Percentiles rank a stretch among this genome's conserved stretches.
Evolutionary conservation across 2,888 invertebrate genomes (phyloP).

Genomic region (Mythimna albipuncta): DNA sequence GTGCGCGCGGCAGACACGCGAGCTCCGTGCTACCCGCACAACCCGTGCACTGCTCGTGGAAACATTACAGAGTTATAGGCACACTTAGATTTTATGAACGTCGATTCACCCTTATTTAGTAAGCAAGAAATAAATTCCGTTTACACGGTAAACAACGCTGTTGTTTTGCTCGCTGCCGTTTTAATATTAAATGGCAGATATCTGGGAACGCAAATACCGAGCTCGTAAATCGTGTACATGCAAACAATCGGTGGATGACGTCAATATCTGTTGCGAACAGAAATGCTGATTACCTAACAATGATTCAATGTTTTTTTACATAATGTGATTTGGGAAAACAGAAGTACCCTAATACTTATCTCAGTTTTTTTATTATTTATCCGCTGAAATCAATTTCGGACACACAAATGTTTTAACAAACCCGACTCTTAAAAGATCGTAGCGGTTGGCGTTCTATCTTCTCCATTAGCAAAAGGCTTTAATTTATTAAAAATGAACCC

Average conservation of each 20-base stretch:
- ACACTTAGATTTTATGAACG: slow-evolving; percentile 60
- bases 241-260: slow-evolving; percentile 34
- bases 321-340: background rate
- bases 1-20: slow-evolving; percentile 54
- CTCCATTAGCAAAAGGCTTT: too few relatives aligned
- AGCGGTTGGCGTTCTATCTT: too few relatives aligned
- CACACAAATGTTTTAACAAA: background rate
- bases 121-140: slow-evolving; percentile 58
- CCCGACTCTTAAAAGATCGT: background rate
- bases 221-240: slow-evolving; percentile 34
- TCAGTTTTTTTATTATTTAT: background rate
- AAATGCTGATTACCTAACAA: background rate
- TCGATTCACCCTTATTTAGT: slow-evolving; percentile 60
- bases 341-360: background rate
- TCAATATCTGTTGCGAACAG: slow-evolving; percentile 23
- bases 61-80: slow-evolving; percentile 60
- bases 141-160: slow-evolving; percentile 55
- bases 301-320: background rate
- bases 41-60: slow-evolving; percentile 44
- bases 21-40: slow-evolving; percentile 35
- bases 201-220: slow-evolving; percentile 38
- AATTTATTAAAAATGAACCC: too few relatives aligned
- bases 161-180: slow-evolving; percentile 43
- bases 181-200: slow-evolving; percentile 53
- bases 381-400: background rate